Base-by-base conservation (phyloP, 30 jellyfish, hydroid and myxozoan genomes). In the Aurelia aurita region DNA sequence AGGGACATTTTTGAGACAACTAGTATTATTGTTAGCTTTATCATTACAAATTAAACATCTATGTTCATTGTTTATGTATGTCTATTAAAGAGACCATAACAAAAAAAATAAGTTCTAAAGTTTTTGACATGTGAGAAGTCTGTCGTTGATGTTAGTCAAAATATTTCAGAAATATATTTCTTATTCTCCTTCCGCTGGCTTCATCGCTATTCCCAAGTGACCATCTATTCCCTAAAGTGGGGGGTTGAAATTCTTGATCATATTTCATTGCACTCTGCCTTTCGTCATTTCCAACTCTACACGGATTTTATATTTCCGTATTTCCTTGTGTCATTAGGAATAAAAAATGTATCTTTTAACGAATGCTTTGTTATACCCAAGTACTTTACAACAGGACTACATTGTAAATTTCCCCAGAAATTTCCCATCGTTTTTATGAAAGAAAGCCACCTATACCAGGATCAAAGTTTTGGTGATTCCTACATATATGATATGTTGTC, bases 111-210 rank as follows among this genome's bases (percentile, higher is more conserved):
- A 63, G 11, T 0, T 26, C 0, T 26, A 23, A n/a, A 63, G 20
- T 63, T n/a, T 0, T 26, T 26, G n/a, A 23, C 6, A 16, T 63
- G 55, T 4, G 7, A 21, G 16, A 9, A 18, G 26, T 55, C 16
- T 62, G 16, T 5, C 13, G n/a, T 63, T n/a, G 35, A 25, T 31
- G 2, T 74, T 25, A 51, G 81, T 74, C 77, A 32, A 78, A 78
- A 5, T 27, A 78, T 32, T 78, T 78, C 68, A 78, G 45, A 27
- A 43, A 78, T 10, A 78, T 78, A 3, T 78, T 65, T 78, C 89
- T 21, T 1, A 62, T 11, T 58, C 60, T 35, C 45, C 61, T 78
- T 21, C 85, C 84, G 11, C 68, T 61, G 49, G 69, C 68, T 78
- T 49, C 87, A 57, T 75, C 51, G 46, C 51, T 39, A 22, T 27